Evolutionary conservation across 1,140 invertebrate species (phyloP), one percentile per base, ranked within the genome.

Genomic region (Ips nitidus): DNA sequence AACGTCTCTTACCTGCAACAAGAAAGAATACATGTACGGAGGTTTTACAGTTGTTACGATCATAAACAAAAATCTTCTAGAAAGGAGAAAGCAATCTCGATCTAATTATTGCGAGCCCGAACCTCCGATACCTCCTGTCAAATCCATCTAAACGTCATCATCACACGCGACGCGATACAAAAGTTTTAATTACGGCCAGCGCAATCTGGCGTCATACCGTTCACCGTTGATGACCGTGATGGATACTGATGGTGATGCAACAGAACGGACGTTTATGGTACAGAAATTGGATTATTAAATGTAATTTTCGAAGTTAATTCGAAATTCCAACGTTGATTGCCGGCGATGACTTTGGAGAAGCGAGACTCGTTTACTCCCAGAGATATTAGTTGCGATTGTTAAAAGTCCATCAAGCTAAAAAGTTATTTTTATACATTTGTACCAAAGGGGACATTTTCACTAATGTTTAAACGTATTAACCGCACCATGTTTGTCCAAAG

Each of bases 231-330:
- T 50, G 22, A 22, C 22, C 22, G 22, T 22, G 22, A 22, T 22
- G 22, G 22, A 22, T 22, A 22, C 22, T 50, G 6, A 50, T 50
- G 22, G 45, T 50, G 45, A 50, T 50, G 45, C 45, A 50, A 50
- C 3, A 50, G 45, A 6, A 50, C 6, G 6, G 45, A 8, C 45
- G 45, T 50, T 6, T 50, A 50, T 50, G 45, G 45, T 50, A 22
- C 22, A 22, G 45, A 50, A 50, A 50, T 50, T 50, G 45, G 45
- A 50, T 50, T 50, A 50, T 50, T 50, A 50, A 50, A 50, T 6
- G 45, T 50, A 50, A 50, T 50, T 50, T 50, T 50, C 45, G 45
- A 22, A 50, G 6, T 50, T 50, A 22, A 50, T 50, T 50, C 45
- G 45, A 50, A 50, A 50, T 50, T 50, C 45, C 45, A 8, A 6